Percentiles rank a stretch among this genome's conserved stretches.
Conservation (phyloP, 2,888 invertebrate genomes). For the Trichopria drosophilae region DNA sequence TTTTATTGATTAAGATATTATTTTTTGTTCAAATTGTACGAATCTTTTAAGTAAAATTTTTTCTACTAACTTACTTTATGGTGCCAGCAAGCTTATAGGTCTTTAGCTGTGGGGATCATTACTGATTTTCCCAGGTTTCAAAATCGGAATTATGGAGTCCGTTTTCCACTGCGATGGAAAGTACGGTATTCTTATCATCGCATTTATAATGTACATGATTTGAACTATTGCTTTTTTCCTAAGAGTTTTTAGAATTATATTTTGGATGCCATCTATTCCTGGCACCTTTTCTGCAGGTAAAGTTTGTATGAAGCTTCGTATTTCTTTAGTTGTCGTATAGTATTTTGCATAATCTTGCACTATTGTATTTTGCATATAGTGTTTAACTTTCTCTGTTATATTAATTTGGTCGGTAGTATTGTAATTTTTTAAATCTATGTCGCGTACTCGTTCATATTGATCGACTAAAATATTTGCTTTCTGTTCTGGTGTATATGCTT, state of each 20-base stretch:
- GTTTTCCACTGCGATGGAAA: constrained; percentile 29
- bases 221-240: constrained; percentile 20
- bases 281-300: constrained; percentile 20
- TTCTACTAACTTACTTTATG: constrained; percentile 27
- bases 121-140: constrained; percentile 25
- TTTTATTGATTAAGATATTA: constrained; percentile 27
- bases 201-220: constrained; percentile 26
- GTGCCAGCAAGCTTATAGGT: constrained; percentile 30
- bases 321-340: constrained; percentile 12
- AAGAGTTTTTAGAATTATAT: constrained; percentile 29
- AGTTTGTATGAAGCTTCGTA: constrained; percentile 11
- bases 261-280: constrained; percentile 29
- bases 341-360: constrained; percentile 15
- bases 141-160: constrained; percentile 25
- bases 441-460: too few species aligned
- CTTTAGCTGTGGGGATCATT: constrained; percentile 26
- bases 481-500: too few species aligned
- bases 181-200: constrained; percentile 21
- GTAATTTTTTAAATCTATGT: too few species aligned
- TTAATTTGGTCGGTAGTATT: too few species aligned
- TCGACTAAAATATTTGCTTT: too few species aligned
- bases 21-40: constrained; percentile 26
- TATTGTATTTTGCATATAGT: not conserved
- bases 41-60: constrained; percentile 29
- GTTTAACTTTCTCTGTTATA: not conserved